Conservation (phyloP, 2,797 vertebrate genomes). For the Xenentodon cancila region DNA sequence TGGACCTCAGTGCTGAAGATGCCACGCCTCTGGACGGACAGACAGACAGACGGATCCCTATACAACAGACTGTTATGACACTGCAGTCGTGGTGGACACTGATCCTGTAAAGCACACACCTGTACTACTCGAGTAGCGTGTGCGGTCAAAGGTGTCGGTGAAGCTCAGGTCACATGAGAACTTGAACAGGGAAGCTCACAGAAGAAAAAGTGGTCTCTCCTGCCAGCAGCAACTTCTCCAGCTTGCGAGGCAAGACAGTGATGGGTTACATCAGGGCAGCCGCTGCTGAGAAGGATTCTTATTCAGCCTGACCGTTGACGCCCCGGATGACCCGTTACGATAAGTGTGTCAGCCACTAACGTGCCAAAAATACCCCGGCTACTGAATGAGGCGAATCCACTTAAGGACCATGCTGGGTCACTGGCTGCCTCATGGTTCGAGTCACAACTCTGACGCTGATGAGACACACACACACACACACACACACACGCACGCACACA, state of each 20-base stretch:
- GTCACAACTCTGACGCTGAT: slow-evolving; percentile 51
- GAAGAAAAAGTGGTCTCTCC: slow-evolving; percentile 6
- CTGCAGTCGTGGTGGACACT: not conserved
- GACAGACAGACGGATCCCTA: too few relatives aligned
- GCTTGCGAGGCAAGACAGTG: slow-evolving; percentile 16
- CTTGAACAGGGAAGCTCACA: slow-evolving; percentile 14
- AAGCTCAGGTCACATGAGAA: slow-evolving; percentile 35
- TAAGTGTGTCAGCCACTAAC: slow-evolving; percentile 71
- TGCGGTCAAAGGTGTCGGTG: slow-evolving; percentile 11
- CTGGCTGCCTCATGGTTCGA: slow-evolving; percentile 53
- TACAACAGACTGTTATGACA: too few relatives aligned
- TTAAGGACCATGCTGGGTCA: slow-evolving; percentile 68
- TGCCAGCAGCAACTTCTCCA: slow-evolving; percentile 22
- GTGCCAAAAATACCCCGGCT: slow-evolving; percentile 68
- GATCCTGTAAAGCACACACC: slow-evolving; percentile 13
- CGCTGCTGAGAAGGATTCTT: slow-evolving; percentile 49
- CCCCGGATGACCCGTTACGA: slow-evolving; percentile 61
- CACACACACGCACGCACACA: too few relatives aligned
- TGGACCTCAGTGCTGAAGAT: too few relatives aligned
- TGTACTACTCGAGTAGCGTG: slow-evolving; percentile 21
- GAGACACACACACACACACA: slow-evolving; percentile 4
- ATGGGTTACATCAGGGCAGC: slow-evolving; percentile 41
- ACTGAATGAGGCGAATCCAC: slow-evolving; percentile 61
- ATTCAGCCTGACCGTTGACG: slow-evolving; percentile 64
- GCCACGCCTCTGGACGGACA: too few relatives aligned